Evolutionary conservation across 2,797 vertebrate genomes (phyloP).

Genomic region (Sebastes flavidus): DNA sequence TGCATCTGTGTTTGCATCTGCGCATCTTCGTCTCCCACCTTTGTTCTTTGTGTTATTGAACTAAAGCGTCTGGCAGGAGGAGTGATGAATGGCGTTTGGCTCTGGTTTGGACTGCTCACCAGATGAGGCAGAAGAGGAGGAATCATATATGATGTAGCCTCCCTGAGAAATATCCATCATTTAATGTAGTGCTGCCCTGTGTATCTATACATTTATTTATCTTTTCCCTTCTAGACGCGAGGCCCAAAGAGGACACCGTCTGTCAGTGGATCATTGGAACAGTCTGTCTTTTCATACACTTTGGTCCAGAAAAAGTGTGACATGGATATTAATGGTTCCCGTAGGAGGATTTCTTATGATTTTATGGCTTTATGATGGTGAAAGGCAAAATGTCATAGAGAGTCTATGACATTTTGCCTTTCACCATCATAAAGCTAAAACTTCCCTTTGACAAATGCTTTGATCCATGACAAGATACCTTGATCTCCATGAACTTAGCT

Average conservation of each 20-base stretch:
- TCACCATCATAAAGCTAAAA: background rate
- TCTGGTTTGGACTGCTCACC: slow-evolving; percentile 47
- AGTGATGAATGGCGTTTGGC: slow-evolving; percentile 65
- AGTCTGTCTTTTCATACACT: background rate
- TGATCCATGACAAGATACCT: background rate
- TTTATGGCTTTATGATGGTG: background rate
- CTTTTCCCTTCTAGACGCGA: background rate
- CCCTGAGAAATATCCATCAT: slow-evolving; percentile 10
- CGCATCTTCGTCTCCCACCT: slow-evolving; percentile 37
- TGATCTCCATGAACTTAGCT: background rate
- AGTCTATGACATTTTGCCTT: background rate
- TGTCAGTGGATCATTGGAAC: background rate
- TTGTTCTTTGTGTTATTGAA: slow-evolving; percentile 54
- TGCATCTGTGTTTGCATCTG: slow-evolving; percentile 54
- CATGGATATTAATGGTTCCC: background rate
- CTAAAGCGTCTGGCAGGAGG: slow-evolving; percentile 39
- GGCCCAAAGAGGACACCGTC: background rate
- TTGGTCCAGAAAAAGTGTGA: background rate
- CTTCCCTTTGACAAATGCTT: background rate
- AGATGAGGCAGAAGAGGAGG: slow-evolving; percentile 50
- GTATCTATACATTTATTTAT: background rate
- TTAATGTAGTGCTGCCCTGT: background rate
- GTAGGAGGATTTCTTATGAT: background rate
- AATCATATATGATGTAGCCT: slow-evolving; percentile 34
- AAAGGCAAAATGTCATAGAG: too few species aligned